Evolutionary conservation across 2,888 invertebrate species (phyloP), one percentile per base, ranked within the genome.

Genomic region (Epiperipatus broadwayi): DNA sequence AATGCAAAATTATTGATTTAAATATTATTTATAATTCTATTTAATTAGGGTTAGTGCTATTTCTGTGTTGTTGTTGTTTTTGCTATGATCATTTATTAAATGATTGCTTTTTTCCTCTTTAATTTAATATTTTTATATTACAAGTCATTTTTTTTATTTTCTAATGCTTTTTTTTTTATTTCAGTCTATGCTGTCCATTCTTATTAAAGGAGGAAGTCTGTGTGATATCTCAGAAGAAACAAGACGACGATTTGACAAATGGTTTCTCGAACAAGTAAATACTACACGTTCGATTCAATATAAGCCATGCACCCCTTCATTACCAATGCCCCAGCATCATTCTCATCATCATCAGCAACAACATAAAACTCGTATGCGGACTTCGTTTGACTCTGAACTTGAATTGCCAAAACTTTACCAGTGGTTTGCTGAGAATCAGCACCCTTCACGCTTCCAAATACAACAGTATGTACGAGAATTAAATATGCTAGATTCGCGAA

Each of bases 401-500:
- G 95, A 97, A 61, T 63, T 97, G 45, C 93, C 95, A 1, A 83
- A 89, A 53, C 64, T 97, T 37, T 93, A 95, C 56, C 72, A 81
- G 49, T 95, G 95, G 93, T 97, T 95, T 65, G 72, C 76, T 29
- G 84, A 87, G 56, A 95, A 95, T 59, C 89, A 91, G 50, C 95
- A 95, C 58, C 97, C 97, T 0, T 83, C 84, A 46, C 69, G 93
- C 38, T 85, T 91, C 52, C 91, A 91, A 64, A 89, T 97, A 55
- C 84, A 89, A 51, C 79, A 84, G 47, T 95, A 89, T 61, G 84
- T 95, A 40, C 75, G 80, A 50, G 87, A 89, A 55, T 64, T 97
- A 47, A 97, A 97, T 58, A 73, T 75, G 42, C 63, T 91, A 45
- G 87, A 89, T 53, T 91, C 89, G 36, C 70, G 93, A 29, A 70